Percentiles rank a stretch among this genome's conserved stretches.
Conservation (phyloP, 2,888 invertebrate genomes). For the Eilema sororculum region DNA sequence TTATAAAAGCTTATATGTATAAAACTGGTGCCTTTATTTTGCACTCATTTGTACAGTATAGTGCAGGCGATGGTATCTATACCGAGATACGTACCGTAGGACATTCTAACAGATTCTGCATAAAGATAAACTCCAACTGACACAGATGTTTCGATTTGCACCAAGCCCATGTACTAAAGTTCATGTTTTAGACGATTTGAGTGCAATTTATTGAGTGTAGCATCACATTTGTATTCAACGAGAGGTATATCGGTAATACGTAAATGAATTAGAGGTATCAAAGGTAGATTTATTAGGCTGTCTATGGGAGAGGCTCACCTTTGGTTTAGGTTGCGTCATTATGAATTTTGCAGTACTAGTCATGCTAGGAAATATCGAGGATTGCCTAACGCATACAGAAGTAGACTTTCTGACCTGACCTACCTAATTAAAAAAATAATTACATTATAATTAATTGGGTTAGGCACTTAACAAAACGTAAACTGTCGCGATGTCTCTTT, state of each 20-base stretch:
- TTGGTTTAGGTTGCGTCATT: not conserved
- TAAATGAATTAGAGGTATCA: slow-evolving; percentile 2
- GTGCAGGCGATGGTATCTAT: slow-evolving; percentile 55
- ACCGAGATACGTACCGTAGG: slow-evolving; percentile 54
- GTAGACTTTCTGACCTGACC: no score
- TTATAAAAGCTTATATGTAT: not conserved
- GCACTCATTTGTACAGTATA: slow-evolving; percentile 31
- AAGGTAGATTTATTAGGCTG: not conserved
- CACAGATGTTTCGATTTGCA: slow-evolving; percentile 53
- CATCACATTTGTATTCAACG: slow-evolving; percentile 1
- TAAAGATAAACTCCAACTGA: slow-evolving; percentile 62
- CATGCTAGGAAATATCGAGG: not conserved
- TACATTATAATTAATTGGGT: no score
- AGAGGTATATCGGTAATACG: no score
- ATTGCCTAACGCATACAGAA: not conserved
- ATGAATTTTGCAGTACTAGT: not conserved
- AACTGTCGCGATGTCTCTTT: no score
- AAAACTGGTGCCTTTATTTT: slow-evolving; percentile 17
- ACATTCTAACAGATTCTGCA: slow-evolving; percentile 71
- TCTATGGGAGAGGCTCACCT: slow-evolving; percentile 7
- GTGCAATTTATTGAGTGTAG: slow-evolving; percentile 18
- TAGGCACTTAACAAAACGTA: no score
- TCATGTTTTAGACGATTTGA: slow-evolving; percentile 17
- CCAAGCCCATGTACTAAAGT: slow-evolving; percentile 33
- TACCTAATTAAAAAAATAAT: no score